Evolutionary conservation across 2,888 invertebrate species (phyloP).

Genomic region (Helleia helle): DNA sequence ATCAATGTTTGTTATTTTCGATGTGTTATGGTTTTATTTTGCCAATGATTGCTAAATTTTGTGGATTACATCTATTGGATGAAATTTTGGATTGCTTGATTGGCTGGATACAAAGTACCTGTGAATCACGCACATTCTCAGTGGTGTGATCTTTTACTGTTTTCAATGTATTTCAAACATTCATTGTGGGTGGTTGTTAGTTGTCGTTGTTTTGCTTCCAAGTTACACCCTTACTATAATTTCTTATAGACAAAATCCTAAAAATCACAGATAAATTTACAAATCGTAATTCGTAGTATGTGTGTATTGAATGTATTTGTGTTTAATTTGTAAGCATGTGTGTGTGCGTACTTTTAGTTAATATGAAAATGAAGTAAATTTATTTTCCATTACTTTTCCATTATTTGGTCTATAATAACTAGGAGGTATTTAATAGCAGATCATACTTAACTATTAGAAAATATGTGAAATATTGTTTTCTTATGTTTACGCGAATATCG

Average conservation of each 20-base stretch:
- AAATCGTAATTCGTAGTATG: constrained; percentile 36
- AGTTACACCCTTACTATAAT: constrained; percentile 63
- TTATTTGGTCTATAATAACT: too few relatives aligned
- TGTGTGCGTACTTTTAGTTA: constrained; percentile 27
- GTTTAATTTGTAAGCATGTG: constrained; percentile 57
- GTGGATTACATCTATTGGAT: constrained; percentile 45
- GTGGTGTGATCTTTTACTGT: constrained; percentile 59
- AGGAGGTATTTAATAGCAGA: too few relatives aligned
- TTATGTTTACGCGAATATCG: too few relatives aligned
- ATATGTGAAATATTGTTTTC: too few relatives aligned
- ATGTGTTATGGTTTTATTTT: constrained; percentile 34
- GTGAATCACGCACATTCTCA: constrained; percentile 48
- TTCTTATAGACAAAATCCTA: constrained; percentile 27
- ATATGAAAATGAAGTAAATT: background rate
- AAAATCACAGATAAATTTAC: constrained; percentile 72
- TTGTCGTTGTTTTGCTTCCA: constrained; percentile 70
- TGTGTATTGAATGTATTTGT: constrained; percentile 48
- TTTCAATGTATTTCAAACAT: constrained; percentile 37
- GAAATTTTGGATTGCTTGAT: constrained; percentile 52
- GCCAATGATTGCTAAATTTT: constrained; percentile 24
- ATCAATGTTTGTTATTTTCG: constrained; percentile 63
- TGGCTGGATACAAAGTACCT: constrained; percentile 39
- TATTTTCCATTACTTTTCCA: too few relatives aligned
- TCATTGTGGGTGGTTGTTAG: constrained; percentile 62
- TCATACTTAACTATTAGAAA: too few relatives aligned